Conservation (phyloP, 2,797 vertebrate genomes). For the Capromys pilorides region DNA sequence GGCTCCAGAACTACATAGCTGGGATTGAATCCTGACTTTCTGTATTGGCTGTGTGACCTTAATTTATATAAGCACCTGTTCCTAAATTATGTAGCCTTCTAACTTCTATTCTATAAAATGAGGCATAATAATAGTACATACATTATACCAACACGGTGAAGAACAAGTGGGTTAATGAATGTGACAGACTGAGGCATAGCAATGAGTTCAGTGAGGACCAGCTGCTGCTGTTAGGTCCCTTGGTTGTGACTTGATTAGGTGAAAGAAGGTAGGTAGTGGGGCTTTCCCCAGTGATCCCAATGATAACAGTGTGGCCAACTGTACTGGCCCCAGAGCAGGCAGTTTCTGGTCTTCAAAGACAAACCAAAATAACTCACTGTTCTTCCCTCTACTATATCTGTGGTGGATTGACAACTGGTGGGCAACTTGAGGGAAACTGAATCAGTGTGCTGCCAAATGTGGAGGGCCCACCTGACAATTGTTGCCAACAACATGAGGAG, state of each 20-base stretch:
- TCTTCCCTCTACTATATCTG: neutral
- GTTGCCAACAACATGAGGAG: no score
- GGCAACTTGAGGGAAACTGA: no score
- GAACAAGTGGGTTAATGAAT: neutral
- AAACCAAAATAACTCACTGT: neutral
- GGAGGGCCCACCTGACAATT: no score
- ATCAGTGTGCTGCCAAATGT: no score
- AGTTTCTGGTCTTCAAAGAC: slow-evolving; percentile 16
- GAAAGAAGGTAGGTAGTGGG: neutral
- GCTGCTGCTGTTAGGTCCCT: neutral
- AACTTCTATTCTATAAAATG: neutral
- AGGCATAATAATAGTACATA: neutral
- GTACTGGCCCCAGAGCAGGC: neutral
- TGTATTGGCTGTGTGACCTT: neutral
- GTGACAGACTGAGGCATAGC: neutral
- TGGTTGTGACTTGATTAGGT: neutral
- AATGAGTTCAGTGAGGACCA: neutral
- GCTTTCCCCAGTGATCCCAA: neutral
- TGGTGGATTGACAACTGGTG: no score
- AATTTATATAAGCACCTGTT: neutral
- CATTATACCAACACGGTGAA: neutral
- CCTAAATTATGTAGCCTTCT: neutral
- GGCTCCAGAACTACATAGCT: neutral
- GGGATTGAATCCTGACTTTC: slow-evolving; percentile 20
- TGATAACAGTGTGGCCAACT: neutral